A percentile compares a stretch with the other conserved stretches of the same genome.
phyloP scores from a whole-genome alignment of 64 coral and sea anemone species.

The Astreopora myriophthalma region DNA sequence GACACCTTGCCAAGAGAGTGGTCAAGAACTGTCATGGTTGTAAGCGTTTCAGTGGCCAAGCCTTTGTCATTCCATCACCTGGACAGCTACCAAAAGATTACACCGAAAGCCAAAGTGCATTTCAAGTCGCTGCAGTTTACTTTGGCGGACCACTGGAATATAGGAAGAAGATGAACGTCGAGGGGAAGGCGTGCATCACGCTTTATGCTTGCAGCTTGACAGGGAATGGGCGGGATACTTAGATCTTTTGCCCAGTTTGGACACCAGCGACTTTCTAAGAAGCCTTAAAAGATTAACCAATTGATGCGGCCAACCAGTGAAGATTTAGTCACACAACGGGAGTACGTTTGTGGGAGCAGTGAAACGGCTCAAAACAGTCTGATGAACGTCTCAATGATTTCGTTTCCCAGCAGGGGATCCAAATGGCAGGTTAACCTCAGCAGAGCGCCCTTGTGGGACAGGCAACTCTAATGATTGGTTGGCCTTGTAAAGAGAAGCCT shows the following conservation, averaged over 20 bases:
- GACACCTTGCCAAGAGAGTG: background rate
- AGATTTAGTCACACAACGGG: background rate
- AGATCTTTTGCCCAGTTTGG: slow-evolving; percentile 41
- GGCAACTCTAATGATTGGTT: too few species aligned
- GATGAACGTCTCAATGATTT: too few species aligned
- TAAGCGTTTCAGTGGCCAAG: slow-evolving; percentile 23
- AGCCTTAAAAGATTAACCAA: slow-evolving; percentile 20
- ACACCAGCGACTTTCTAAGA: background rate
- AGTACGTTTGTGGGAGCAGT: background rate
- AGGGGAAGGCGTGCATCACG: slow-evolving; percentile 63
- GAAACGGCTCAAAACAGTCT: background rate
- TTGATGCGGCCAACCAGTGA: background rate
- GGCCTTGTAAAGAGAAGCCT: too few species aligned
- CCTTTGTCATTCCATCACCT: background rate
- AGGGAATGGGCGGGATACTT: slow-evolving; percentile 41
- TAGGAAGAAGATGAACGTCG: background rate
- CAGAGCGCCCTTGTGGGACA: too few species aligned
- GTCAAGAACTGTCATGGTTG: slow-evolving; percentile 41
- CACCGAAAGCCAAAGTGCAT: background rate
- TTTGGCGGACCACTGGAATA: slow-evolving; percentile 39
- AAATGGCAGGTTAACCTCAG: too few species aligned
- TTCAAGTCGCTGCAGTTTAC: slow-evolving; percentile 49
- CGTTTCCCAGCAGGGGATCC: too few species aligned
- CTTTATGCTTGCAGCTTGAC: slow-evolving; percentile 58
- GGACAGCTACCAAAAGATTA: background rate